Conservation (phyloP, 2,797 vertebrate species). For the Balearica regulorum region DNA sequence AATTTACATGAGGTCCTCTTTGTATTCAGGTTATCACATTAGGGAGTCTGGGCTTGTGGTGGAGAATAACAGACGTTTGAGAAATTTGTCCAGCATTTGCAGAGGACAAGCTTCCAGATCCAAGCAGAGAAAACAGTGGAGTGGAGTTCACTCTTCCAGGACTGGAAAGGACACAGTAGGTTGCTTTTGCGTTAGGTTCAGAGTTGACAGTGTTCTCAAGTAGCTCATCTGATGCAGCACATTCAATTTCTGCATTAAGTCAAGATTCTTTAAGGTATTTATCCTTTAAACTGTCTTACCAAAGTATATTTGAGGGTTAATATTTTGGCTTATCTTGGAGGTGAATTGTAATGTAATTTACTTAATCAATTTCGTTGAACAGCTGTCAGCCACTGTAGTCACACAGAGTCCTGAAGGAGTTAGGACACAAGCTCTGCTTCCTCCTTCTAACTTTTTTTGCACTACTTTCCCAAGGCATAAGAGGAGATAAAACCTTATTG, state of each 20-base stretch:
- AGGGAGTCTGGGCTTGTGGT: conserved; percentile 35
- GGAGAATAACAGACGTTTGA: not conserved
- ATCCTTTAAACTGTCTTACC: not conserved
- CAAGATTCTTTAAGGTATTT: not conserved
- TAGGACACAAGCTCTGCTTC: not conserved
- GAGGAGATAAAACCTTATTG: not conserved
- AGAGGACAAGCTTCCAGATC: not conserved
- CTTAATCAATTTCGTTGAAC: conserved; percentile 10
- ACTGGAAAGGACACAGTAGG: not conserved
- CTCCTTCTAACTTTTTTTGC: not conserved
- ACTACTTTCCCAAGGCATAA: not conserved
- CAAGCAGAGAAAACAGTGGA: not conserved
- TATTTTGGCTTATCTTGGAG: not conserved
- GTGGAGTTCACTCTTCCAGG: not conserved
- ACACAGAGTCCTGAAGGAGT: not conserved
- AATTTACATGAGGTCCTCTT: conserved; percentile 64
- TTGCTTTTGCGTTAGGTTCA: not conserved
- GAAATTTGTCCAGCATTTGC: not conserved
- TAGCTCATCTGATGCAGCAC: not conserved
- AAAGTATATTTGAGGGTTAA: not conserved
- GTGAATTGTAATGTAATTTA: not conserved
- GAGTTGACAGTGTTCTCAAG: not conserved
- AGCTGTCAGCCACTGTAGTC: not conserved
- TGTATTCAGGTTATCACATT: conserved; percentile 54
- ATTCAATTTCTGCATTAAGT: not conserved